Evolutionary conservation across 2,888 invertebrate species (phyloP), one percentile per base, ranked within the genome.

Genomic region (Harpalus rubripes): DNA sequence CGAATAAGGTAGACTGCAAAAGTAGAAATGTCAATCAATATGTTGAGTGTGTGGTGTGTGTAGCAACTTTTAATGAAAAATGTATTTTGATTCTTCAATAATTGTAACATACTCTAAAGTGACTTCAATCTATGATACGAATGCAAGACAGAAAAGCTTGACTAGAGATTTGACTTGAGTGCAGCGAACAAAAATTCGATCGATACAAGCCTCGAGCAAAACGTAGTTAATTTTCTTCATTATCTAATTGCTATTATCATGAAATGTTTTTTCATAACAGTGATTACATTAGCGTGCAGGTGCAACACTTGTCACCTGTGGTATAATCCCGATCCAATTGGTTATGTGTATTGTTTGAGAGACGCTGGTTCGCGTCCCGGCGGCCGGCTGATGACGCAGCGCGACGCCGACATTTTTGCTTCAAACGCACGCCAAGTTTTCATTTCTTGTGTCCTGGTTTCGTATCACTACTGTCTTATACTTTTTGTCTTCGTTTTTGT

Each of bases 391-490:
- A 32, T 39, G 68, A 68, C 39, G 68, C 26, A n/a, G 68, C n/a
- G 39, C 68, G 68, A 5, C 10, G 68, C 63, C 68, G 68, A 26
- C 68, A 68, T 68, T 68, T 68, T 68, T 68, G 39, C 4, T 68
- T 15, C 32, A 32, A n/a, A 32, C 68, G 32, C 68, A 39, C 68
- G 68, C 68, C 68, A 68, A 68, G 68, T 15, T 68, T 68, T 68
- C 7, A 39, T 1, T 39, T n/a, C 15, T 26, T 68, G 6, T 68
- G 68, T 15, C 68, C 68, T 68, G 68, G 68, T 68, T 68, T 68
- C 63, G 26, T 22, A 3, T 63, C 63, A 10, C 63, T 39, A 15
- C 68, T 15, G 15, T 12, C 68, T 32, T 68, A 12, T n/a, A 68
- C 32, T 68, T 68, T 39, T 63, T 26, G 16, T 63, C 26, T 63